Evolutionary conservation across 2,113 vertebrate species (phyloP).

Genomic region (Calcarius ornatus): DNA sequence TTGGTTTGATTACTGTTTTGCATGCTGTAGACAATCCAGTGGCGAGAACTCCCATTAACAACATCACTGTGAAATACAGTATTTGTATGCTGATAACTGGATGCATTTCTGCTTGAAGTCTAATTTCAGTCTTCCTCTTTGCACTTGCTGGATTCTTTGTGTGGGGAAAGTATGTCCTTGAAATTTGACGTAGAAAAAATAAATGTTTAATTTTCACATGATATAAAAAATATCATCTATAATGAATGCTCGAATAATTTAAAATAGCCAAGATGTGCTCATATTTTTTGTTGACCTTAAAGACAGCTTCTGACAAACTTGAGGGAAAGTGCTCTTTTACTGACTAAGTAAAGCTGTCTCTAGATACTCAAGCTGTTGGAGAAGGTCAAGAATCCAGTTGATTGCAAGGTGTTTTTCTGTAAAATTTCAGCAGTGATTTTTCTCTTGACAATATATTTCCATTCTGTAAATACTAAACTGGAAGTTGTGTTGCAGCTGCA

Average conservation of each 20-base stretch:
- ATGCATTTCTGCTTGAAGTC: slow-evolving; percentile 14
- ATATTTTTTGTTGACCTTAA: background rate
- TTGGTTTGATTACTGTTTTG: background rate
- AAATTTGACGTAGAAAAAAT: background rate
- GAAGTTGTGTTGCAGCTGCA: background rate
- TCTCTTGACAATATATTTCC: background rate
- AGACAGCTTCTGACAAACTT: background rate
- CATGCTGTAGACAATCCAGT: background rate
- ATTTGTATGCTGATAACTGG: slow-evolving; percentile 27
- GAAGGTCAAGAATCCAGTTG: background rate
- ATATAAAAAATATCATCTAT: background rate
- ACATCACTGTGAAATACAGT: background rate
- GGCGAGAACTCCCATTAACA: background rate
- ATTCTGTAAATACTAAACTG: background rate
- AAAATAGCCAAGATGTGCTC: background rate
- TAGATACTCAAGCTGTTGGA: background rate
- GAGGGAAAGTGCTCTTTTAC: background rate
- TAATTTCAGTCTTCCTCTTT: background rate
- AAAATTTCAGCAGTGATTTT: background rate
- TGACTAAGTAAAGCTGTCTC: background rate
- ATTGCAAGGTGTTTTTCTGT: background rate
- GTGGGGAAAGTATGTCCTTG: background rate
- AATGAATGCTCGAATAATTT: background rate
- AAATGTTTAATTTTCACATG: background rate
- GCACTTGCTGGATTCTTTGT: background rate